Conservation (phyloP, 2,113 vertebrate genomes). For the Rallus limicola region DNA sequence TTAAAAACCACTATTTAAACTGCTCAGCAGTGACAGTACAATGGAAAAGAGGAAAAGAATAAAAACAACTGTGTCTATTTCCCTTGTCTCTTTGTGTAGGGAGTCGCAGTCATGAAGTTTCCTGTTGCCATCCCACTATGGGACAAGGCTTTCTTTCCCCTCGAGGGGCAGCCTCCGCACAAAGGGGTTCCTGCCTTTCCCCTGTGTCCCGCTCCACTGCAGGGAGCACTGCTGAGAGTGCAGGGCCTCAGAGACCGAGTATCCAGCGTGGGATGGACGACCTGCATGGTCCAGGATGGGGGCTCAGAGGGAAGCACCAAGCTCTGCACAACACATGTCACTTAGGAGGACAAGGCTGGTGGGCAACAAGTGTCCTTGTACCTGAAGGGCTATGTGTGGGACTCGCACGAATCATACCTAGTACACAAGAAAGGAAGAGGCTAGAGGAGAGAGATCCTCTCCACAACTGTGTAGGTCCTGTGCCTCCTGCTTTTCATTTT, state of each 20-base stretch:
- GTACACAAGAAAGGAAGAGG: not conserved
- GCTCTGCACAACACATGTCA: not conserved
- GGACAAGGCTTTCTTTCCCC: not conserved
- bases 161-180: not conserved
- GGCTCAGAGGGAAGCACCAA: accelerated
- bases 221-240: not conserved
- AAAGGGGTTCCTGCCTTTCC: not conserved
- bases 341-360: not conserved
- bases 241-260: accelerated
- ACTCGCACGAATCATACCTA: not conserved
- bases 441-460: not conserved
- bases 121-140: not conserved
- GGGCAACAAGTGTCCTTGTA: accelerated
- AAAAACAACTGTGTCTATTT: not conserved
- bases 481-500: not conserved
- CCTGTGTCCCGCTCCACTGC: accelerated
- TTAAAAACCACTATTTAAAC: not conserved
- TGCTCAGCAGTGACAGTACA: not conserved
- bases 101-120: not conserved
- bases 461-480: not conserved
- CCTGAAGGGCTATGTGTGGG: not conserved
- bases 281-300: not conserved
- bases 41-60: not conserved
- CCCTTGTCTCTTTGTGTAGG: not conserved
- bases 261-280: not conserved